Conservation (phyloP, 2,113 vertebrate genomes). For the Cinclus mexicanus region DNA sequence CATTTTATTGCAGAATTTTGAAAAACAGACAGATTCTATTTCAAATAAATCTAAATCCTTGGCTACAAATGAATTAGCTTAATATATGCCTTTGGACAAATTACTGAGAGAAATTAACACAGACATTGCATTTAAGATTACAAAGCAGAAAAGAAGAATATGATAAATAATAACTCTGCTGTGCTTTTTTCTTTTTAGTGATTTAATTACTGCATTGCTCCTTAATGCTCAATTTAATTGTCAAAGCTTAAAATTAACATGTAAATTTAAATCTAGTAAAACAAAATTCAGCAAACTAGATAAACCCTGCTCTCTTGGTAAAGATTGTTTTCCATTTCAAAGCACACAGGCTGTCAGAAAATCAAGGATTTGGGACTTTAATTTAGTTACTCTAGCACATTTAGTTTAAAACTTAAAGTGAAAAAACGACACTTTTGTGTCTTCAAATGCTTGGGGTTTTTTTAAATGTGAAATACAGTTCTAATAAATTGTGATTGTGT, state of each 20-base stretch:
- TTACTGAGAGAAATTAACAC: neutral
- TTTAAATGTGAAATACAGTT: neutral
- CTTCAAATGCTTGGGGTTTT: neutral
- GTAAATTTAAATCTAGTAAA: neutral
- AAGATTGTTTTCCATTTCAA: neutral
- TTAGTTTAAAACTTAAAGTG: neutral
- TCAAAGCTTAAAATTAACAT: neutral
- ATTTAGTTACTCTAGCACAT: neutral
- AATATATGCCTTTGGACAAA: neutral
- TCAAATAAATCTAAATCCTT: neutral
- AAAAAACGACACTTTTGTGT: accelerated
- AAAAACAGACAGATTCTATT: neutral
- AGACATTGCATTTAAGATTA: neutral
- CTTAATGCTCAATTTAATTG: neutral
- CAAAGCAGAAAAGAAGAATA: neutral
- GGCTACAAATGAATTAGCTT: neutral
- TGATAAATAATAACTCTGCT: neutral
- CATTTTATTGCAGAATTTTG: neutral
- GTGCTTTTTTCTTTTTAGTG: neutral
- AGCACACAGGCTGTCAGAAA: neutral
- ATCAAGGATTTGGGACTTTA: neutral
- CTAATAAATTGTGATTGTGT: neutral
- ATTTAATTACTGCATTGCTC: neutral
- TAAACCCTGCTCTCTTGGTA: neutral
- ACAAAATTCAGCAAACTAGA: neutral